Percentiles rank a stretch among this genome's conserved stretches.
Conservation (phyloP, 92 coral and sea anemone genomes). For the Desmophyllum pertusum region DNA sequence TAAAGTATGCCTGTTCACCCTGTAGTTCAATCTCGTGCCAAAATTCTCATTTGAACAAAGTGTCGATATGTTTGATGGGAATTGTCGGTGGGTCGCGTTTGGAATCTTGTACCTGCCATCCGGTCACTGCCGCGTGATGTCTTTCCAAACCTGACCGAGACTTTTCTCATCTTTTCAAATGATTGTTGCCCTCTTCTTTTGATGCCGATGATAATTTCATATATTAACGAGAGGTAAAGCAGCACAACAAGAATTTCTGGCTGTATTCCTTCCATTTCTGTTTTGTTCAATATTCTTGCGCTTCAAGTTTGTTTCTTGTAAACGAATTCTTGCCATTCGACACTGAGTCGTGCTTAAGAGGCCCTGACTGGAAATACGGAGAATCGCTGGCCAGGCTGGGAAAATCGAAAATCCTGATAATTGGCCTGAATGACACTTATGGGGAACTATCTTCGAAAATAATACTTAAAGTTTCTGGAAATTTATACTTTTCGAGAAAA, state of each 20-base stretch:
- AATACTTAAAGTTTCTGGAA: no score
- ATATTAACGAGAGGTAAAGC: constrained; percentile 63
- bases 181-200: constrained; percentile 40
- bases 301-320: background rate
- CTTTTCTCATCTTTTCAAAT: constrained; percentile 28
- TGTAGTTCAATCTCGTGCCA: constrained; percentile 41
- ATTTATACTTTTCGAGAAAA: no score
- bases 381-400: no score
- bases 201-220: constrained; percentile 59
- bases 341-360: constrained; percentile 11
- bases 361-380: no score
- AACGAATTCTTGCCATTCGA: background rate
- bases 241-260: constrained; percentile 62
- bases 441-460: no score
- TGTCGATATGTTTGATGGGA: constrained; percentile 52
- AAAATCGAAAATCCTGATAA: no score
- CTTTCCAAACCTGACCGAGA: constrained; percentile 22
- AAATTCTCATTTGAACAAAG: constrained; percentile 66
- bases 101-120: background rate
- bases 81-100: constrained; percentile 7
- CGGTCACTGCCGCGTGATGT: background rate
- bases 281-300: background rate
- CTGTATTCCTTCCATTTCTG: constrained; percentile 62
- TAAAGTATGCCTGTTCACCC: background rate
- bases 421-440: no score